phyloP scores from a whole-genome alignment of 1,140 invertebrate species.

The Listronotus oregonensis region DNA sequence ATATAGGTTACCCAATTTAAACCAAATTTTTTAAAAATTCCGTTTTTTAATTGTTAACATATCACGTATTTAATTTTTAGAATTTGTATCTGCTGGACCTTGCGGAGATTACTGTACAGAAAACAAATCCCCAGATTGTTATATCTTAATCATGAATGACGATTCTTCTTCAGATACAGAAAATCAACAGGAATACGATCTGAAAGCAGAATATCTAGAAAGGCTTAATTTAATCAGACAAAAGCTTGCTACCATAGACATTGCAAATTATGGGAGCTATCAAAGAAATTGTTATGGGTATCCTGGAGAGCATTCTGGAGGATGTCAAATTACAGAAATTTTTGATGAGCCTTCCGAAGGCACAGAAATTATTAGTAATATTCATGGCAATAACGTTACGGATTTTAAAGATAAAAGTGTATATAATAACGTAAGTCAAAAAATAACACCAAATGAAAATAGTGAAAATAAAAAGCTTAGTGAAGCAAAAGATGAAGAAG shows the following conservation, averaged over 20 bases:
- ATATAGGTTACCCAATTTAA: too few relatives aligned
- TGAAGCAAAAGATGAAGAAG: too few relatives aligned
- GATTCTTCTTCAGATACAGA: not conserved
- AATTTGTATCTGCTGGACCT: not conserved
- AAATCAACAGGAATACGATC: conserved; percentile 5
- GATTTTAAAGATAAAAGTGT: too few relatives aligned
- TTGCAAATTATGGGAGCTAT: conserved; percentile 15
- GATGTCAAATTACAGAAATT: conserved; percentile 23
- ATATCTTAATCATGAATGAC: not conserved
- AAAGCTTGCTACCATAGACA: conserved; percentile 22
- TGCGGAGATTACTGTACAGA: not conserved
- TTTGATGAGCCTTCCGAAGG: not conserved
- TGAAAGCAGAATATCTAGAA: conserved; percentile 24
- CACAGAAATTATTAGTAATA: not conserved
- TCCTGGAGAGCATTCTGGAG: not conserved
- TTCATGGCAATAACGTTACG: too few relatives aligned
- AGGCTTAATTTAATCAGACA: conserved; percentile 12
- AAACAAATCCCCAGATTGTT: not conserved
- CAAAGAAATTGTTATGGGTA: conserved; percentile 17
- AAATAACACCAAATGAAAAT: too few relatives aligned
- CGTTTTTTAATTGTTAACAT: too few relatives aligned
- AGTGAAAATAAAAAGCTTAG: too few relatives aligned
- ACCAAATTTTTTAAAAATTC: too few relatives aligned
- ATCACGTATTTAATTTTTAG: too few relatives aligned
- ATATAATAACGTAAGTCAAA: too few relatives aligned